Evolutionary conservation across 2,888 invertebrate species (phyloP).

Genomic region (Phlogophora meticulosa): DNA sequence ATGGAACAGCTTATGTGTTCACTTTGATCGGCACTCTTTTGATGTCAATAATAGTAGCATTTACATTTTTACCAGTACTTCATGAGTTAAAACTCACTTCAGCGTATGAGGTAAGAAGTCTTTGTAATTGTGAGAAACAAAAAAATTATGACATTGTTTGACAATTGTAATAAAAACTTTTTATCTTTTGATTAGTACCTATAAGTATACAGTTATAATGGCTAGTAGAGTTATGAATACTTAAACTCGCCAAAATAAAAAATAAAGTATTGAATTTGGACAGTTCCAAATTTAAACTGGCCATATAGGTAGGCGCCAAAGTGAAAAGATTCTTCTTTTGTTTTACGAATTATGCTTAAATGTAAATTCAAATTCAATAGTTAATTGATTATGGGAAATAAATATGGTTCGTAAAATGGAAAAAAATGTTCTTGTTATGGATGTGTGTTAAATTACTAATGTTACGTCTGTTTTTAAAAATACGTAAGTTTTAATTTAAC

Average conservation of each 20-base stretch:
- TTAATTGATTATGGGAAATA: neutral
- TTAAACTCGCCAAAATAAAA: neutral
- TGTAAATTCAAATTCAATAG: neutral
- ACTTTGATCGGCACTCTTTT: constrained; percentile 91
- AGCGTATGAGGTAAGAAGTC: constrained; percentile 92
- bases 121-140: neutral
- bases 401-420: neutral
- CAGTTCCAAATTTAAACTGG: constrained; percentile 6
- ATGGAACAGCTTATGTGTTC: constrained; percentile 94
- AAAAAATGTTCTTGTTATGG: neutral
- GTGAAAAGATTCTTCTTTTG: neutral
- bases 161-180: neutral
- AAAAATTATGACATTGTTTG: neutral
- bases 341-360: too few relatives aligned
- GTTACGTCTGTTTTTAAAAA: neutral
- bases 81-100: constrained; percentile 94
- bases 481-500: neutral
- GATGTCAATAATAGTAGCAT: constrained; percentile 92
- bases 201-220: too few relatives aligned
- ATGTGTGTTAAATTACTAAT: neutral
- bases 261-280: neutral
- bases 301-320: neutral
- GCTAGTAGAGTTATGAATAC: neutral
- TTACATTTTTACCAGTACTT: constrained; percentile 93
- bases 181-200: neutral